Base-by-base conservation (phyloP, 2,797 vertebrate genomes). In the Siniperca obscura region DNA sequence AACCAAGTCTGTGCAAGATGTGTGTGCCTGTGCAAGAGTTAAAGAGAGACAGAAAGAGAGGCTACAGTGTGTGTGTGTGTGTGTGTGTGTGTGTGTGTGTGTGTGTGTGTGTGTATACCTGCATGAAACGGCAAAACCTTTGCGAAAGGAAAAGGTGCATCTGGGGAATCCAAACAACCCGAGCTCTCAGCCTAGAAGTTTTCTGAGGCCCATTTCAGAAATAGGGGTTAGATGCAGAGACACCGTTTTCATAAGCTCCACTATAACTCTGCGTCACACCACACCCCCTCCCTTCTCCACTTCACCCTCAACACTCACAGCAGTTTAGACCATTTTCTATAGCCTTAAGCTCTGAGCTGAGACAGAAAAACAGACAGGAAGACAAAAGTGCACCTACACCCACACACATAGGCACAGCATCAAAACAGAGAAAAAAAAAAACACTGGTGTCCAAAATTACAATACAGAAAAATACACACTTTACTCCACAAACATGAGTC, bases 251-350 rank as follows among this genome's bases (percentile, higher is more conserved):
- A 79, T 83, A 87, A 87, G 81, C 85, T 85, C 44, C 66, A 17
- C 50, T 59, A 67, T 78, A 85, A 74, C 76, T 81, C 79, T 62
- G 75, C 82, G 83, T 76, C 69, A 19, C 83, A 59, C 53, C 44
- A 1, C 36, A 3, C 75, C 65, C 36, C 73, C 69, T 56, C 78
- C 64, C 74, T 46, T n/a, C 70, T 66, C 67, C 71, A 19, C 86
- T 59, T 78, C 64, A 78, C 68, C 85, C 77, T 71, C 80, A 78
- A 70, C 86, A 81, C 84, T 83, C 85, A 71, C 62, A 80, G 86
- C 75, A 68, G 88, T 89, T 93, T 80, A 81, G 80, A 86, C 79
- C 81, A 44, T 86, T 91, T 91, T 89, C 78, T 76, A 55, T 83
- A 80, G 92, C 88, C 86, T 76, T 62, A 59, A 90, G 91, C 86